Evolutionary conservation across 2,888 invertebrate species (phyloP), one percentile per base, ranked within the genome.

Genomic region (Leucoma salicis): DNA sequence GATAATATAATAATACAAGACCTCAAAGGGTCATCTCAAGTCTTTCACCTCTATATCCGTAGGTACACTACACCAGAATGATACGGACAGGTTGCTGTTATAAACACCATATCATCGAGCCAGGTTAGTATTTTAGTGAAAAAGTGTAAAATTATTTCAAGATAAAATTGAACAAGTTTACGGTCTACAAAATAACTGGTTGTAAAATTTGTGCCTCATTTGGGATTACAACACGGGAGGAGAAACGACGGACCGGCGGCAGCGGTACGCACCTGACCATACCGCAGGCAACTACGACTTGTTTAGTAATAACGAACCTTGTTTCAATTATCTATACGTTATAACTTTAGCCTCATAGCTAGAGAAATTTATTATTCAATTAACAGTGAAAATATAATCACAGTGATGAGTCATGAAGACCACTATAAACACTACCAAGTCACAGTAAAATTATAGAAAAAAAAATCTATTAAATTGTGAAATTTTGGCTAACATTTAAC

Each of bases 131-230:
- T 55, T 57, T 65, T 61, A 57, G 53, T 62, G 62, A 56, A 60
- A 66, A 63, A 64, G 58, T 53, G 65, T 49, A 56, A 70, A 74
- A 71, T 70, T 59, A 62, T 72, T 72, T 66, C 70, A 60, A 57
- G 61, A 65, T 65, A 63, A 65, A 69, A 70, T 54, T 66, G 60
- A 55, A 57, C 63, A 68, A 65, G 62, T 76, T 66, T 70, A 67
- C 61, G 64, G 52, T 68, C 56, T 48, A 66, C 69, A 57, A 65
- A 66, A 39, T 62, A 78, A 76, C 71, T 67, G 75, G 75, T 76
- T 74, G 68, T 68, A 61, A 58, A 61, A 62, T 48, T 48, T 57
- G 52, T 61, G 54, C 53, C 41, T 55, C 53, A 55, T 47, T n/a
- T n/a, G n/a, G n/a, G 49, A 56, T 57, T 55, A 62, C 57, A n/a